Conservation (phyloP, 2,113 vertebrate species). For the Collichthys lucidus region DNA sequence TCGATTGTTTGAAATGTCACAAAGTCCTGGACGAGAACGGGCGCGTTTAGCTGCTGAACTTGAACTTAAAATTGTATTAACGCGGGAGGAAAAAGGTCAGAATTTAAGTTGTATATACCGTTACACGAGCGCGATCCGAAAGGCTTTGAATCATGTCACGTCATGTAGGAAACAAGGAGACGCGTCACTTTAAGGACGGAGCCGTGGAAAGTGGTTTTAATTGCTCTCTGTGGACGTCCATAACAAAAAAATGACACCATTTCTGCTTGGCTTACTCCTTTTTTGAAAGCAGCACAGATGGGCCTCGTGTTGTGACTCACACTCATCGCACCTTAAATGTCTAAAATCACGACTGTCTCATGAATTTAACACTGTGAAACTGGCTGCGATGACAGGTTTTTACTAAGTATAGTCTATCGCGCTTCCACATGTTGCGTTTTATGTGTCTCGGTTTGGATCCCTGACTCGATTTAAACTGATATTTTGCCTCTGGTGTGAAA, state of each 20-base stretch:
- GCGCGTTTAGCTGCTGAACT: constrained; percentile 41
- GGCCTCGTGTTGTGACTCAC: constrained; percentile 3
- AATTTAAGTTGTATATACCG: constrained; percentile 3
- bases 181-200: not conserved
- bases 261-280: not conserved
- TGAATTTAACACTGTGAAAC: not conserved
- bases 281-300: constrained; percentile 19
- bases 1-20: constrained; percentile 71
- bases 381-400: not conserved
- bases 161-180: not conserved
- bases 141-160: not conserved
- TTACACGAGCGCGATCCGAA: not conserved
- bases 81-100: constrained; percentile 34
- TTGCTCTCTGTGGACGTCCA: no score
- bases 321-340: not conserved
- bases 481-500: not conserved
- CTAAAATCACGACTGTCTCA: not conserved
- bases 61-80: constrained; percentile 34
- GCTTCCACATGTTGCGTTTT: not conserved
- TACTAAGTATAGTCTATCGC: not conserved
- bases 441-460: not conserved
- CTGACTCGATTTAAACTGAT: not conserved
- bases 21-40: constrained; percentile 33
- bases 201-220: not conserved
- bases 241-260: not conserved